Evolutionary conservation across 2,113 vertebrate species (phyloP), one percentile per base, ranked within the genome.

Genomic region (Phycodurus eques): DNA sequence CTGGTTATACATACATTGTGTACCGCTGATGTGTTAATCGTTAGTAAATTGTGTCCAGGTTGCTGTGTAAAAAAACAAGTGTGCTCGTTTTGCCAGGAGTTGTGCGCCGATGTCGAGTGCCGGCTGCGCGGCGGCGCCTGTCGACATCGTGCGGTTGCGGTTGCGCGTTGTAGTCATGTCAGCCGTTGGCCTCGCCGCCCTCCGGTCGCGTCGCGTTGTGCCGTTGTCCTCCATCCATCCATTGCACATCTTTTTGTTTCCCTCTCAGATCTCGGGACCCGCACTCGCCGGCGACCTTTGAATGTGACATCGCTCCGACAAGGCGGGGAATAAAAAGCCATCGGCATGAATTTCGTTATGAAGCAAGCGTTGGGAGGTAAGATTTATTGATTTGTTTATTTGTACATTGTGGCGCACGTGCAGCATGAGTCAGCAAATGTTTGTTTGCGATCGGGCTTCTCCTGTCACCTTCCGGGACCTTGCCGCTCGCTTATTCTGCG

Each of bases 281-380:
- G 83, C 85, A 67, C 79, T 80, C 74, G 66, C 79, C 73, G 14
- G 71, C 68, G 75, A 61, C 72, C 81, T 79, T 81, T 94, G 93
- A 90, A 93, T 93, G 93, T 94, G 86, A 94, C 78, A 93, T 91
- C 60, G 90, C 83, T 91, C 79, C 78, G 70, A 80, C 42, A 75
- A 88, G 80, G 85, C 83, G 85, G 91, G 92, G 92, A 91, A 90
- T 88, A 86, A 90, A 86, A 93, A 94, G 93, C 89, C 92, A 92
- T 94, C 89, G 80, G 56, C 88, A 97, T 97, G 96, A 95, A 96
- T 93, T 97, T 97, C 91, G 94, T 97, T 80, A 97, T 97, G 96
- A 97, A 97, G 80, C 96, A 97, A 93, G 95, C 96, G 64, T 80
- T 97, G 77, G 96, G 95, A 93, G 95, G 96, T 97, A 93, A 94